phyloP scores from a whole-genome alignment of 2,888 invertebrate species.

The Epinotia bilunana region DNA sequence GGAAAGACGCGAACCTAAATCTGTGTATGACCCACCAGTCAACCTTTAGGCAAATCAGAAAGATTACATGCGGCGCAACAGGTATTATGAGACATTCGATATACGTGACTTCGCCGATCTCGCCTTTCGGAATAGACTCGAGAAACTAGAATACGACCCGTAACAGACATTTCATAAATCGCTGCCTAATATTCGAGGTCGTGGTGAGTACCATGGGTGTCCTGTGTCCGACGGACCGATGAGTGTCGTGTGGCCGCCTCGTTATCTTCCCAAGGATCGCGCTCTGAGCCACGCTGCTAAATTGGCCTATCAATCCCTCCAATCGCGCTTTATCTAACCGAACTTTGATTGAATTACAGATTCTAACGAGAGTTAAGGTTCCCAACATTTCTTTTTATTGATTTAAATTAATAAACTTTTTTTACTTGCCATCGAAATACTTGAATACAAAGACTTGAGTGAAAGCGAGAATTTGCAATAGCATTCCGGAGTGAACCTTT shows the following conservation, averaged over 20 bases:
- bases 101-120: too few relatives aligned
- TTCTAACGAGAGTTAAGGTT: background rate
- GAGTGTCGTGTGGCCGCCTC: constrained; percentile 67
- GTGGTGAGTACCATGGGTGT: constrained; percentile 10
- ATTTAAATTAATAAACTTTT: background rate
- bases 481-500: constrained; percentile 21
- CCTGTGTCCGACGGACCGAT: constrained; percentile 18
- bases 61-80: too few relatives aligned
- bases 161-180: constrained; percentile 48
- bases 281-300: constrained; percentile 46
- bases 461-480: constrained; percentile 28
- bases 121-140: too few relatives aligned
- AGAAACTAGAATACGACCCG: background rate
- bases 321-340: constrained; percentile 46
- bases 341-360: constrained; percentile 5
- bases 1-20: too few relatives aligned
- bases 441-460: constrained; percentile 15
- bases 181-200: constrained; percentile 56
- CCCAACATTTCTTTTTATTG: background rate
- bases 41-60: too few relatives aligned
- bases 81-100: too few relatives aligned
- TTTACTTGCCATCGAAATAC: background rate
- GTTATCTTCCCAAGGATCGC: constrained; percentile 68
- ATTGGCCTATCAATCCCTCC: constrained; percentile 51
- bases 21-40: too few relatives aligned